Base-by-base conservation (phyloP, 2,888 invertebrate species). In the Stramonita haemastoma region DNA sequence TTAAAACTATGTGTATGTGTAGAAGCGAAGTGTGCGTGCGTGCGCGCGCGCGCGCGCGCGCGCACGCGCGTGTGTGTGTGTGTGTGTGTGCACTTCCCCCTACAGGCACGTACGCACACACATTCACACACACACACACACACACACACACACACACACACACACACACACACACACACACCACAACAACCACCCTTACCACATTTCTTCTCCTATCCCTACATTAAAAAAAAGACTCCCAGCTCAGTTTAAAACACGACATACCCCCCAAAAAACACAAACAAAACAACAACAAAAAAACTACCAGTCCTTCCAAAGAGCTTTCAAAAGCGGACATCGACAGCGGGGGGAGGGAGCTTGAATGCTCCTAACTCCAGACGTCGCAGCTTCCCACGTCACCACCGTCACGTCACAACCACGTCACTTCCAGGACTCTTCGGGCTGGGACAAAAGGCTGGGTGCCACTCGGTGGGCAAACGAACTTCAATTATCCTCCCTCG, bases 401-500 rank as follows among this genome's bases (percentile, higher is more conserved):
- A 66, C 66, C 66, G 26, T 66, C 66, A 66, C 57, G 15, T 29
- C 84, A 29, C 11, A 22, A n/a, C 29, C 57, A 87, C 87, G 79
- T 88, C 81, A 60, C 32, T n/a, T 66, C 83, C 60, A 83, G 32
- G 22, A 79, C 81, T 79, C 88, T 88, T 66, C 34, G n/a, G 57
- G 22, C 83, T 17, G 66, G 66, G n/a, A 60, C 83, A 83, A 60
- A 81, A 60, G 88, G 22, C 34, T n/a, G 57, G 77, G 17, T n/a
- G 34, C 81, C 66, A n/a, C 57, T 66, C 83, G 15, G 83, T n/a
- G 29, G 34, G 88, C 81, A 88, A 88, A 88, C 81, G 88, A 88
- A 88, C 88, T 88, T 83, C 81, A 88, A 88, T 88, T 88, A 81
- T 83, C 66, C 88, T 77, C 19, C 73, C 15, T 17, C 73, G 56